Percentiles rank a stretch among this genome's conserved stretches.
Conservation (phyloP, 2,113 vertebrate species). For the Halcyon senegalensis region DNA sequence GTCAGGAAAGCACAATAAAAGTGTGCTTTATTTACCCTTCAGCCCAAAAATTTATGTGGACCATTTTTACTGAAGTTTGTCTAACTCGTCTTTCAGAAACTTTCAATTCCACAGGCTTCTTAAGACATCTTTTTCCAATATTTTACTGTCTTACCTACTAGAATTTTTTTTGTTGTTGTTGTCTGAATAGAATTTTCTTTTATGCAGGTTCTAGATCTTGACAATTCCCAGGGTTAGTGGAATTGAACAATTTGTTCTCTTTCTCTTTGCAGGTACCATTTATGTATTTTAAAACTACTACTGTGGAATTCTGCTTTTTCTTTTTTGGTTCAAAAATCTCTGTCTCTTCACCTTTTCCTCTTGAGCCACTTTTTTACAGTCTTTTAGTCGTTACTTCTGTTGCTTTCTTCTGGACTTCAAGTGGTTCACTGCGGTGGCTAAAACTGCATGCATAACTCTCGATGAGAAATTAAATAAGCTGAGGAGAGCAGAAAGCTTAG, state of each 20-base stretch:
- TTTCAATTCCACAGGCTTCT: background rate
- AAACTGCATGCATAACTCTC: background rate
- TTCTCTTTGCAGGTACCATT: background rate
- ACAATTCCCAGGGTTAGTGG: background rate
- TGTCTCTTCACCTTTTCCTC: background rate
- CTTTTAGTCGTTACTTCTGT: background rate
- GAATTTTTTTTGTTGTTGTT: background rate
- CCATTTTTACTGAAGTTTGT: background rate
- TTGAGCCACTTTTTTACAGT: background rate
- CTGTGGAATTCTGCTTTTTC: background rate
- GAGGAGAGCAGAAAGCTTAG: background rate
- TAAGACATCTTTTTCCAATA: background rate
- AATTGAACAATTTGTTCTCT: background rate
- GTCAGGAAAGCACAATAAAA: background rate
- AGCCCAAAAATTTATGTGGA: background rate
- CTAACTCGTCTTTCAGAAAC: background rate
- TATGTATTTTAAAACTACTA: background rate
- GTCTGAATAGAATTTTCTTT: background rate
- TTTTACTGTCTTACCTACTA: background rate
- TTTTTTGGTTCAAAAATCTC: background rate
- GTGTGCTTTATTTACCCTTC: background rate
- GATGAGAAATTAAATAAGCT: background rate
- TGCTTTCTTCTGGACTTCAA: background rate
- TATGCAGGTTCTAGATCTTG: background rate
- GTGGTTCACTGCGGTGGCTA: background rate